Conservation (phyloP, 2,888 invertebrate genomes). For the Pterobdella sp. region DNA sequence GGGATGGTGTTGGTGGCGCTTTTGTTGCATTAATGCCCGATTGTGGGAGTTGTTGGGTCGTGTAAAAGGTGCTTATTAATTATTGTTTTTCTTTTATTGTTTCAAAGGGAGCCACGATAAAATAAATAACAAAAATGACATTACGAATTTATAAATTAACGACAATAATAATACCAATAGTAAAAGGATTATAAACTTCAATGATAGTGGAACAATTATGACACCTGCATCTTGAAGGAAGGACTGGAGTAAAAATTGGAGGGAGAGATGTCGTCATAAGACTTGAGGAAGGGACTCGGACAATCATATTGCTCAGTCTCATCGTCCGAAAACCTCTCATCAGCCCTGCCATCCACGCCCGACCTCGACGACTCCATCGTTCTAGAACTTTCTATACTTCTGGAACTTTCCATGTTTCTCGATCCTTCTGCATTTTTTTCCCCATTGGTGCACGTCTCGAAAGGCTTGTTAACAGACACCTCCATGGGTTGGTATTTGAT, state of each 20-base stretch:
- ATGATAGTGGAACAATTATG: neutral
- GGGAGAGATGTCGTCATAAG: neutral
- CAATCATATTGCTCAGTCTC: neutral
- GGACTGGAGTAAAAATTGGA: slow-evolving; percentile 23
- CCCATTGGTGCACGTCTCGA: too few relatives aligned
- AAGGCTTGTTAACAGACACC: too few relatives aligned
- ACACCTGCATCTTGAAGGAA: slow-evolving; percentile 13
- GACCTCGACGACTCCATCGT: slow-evolving; percentile 7
- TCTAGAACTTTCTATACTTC: slow-evolving; percentile 1
- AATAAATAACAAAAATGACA: neutral
- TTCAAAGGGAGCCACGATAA: too few relatives aligned
- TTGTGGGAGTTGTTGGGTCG: too few relatives aligned
- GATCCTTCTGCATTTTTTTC: too few relatives aligned
- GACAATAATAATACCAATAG: neutral
- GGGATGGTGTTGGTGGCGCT: too few relatives aligned
- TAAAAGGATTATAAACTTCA: neutral
- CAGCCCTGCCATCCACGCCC: neutral
- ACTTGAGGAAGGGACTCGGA: neutral
- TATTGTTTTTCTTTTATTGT: too few relatives aligned
- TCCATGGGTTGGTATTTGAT: too few relatives aligned
- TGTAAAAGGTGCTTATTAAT: too few relatives aligned
- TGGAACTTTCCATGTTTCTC: neutral
- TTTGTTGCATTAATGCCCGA: too few relatives aligned
- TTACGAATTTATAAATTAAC: neutral
- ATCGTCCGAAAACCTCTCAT: neutral